Percentiles rank a stretch among this genome's conserved stretches.
These are phyloP conservation scores for Thera britannica DNA, from an alignment of 2,888 invertebrate genomes.

Conservation along the genomic window DNA sequence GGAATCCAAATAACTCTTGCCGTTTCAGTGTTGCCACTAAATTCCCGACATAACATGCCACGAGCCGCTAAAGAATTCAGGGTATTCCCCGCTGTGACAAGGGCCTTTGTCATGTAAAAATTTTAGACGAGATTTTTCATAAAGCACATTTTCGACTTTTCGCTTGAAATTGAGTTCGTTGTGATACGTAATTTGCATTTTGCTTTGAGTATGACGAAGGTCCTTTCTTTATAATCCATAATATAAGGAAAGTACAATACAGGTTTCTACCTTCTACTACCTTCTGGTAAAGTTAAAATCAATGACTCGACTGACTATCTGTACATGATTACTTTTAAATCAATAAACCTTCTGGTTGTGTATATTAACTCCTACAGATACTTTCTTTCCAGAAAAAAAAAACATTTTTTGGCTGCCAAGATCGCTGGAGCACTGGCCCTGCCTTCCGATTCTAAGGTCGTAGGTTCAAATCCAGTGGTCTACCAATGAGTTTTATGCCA, in stretches of 20 bases:
- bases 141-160: conserved; percentile 26
- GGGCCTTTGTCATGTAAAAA: conserved; percentile 42
- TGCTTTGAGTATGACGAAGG: conserved; percentile 26
- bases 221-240: conserved; percentile 1
- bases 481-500: too few relatives aligned
- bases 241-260: not conserved
- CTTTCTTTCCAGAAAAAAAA: too few relatives aligned
- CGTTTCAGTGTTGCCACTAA: conserved; percentile 27
- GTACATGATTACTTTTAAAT: too few relatives aligned
- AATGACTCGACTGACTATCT: too few relatives aligned
- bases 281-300: too few relatives aligned
- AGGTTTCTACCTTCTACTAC: too few relatives aligned
- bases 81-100: conserved; percentile 27
- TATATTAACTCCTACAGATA: too few relatives aligned
- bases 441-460: too few relatives aligned
- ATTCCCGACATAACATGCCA: conserved; percentile 18
- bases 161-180: conserved; percentile 35
- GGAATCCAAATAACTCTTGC: conserved; percentile 7
- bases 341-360: too few relatives aligned
- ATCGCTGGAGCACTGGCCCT: too few relatives aligned
- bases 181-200: conserved; percentile 35
- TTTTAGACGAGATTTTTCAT: conserved; percentile 39
- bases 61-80: conserved; percentile 31
- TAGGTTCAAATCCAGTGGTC: too few relatives aligned
- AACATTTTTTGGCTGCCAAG: too few relatives aligned